Conservation (phyloP, 2,888 invertebrate species). For the Epiblema foenella region DNA sequence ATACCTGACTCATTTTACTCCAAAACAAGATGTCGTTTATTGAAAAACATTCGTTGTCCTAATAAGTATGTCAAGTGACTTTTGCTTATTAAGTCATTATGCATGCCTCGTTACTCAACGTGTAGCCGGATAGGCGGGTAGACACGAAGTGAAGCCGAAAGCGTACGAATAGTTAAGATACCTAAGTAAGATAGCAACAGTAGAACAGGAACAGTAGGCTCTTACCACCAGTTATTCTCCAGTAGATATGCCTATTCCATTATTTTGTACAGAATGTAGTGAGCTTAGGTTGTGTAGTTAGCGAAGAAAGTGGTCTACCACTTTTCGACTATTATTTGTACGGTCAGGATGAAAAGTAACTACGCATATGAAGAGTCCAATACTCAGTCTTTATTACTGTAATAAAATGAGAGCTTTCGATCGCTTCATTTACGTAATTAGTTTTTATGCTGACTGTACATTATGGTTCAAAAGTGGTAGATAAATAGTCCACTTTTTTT, state of each 20-base stretch:
- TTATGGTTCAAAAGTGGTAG: too few species aligned
- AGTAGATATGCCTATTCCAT: too few species aligned
- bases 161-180: neutral
- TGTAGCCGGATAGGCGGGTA: neutral
- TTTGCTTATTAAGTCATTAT: conserved; percentile 17
- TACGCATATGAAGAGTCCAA: too few species aligned
- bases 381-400: too few species aligned
- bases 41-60: neutral
- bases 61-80: neutral
- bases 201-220: neutral
- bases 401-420: too few species aligned
- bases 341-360: too few species aligned
- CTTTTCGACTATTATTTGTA: too few species aligned
- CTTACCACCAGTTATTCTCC: neutral
- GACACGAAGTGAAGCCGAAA: neutral
- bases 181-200: neutral
- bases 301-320: too few species aligned
- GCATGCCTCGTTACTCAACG: conserved; percentile 13
- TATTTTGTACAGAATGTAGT: too few species aligned
- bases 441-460: too few species aligned
- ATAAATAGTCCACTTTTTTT: too few species aligned
- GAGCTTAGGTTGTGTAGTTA: neutral
- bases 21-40: neutral
- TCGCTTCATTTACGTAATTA: too few species aligned
- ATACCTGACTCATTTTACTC: neutral